A percentile compares a stretch with the other conserved stretches of the same genome.
These are phyloP conservation scores for Illadopsis cleaveri DNA, from an alignment of 2,113 vertebrate species.

Conservation along the genomic window DNA sequence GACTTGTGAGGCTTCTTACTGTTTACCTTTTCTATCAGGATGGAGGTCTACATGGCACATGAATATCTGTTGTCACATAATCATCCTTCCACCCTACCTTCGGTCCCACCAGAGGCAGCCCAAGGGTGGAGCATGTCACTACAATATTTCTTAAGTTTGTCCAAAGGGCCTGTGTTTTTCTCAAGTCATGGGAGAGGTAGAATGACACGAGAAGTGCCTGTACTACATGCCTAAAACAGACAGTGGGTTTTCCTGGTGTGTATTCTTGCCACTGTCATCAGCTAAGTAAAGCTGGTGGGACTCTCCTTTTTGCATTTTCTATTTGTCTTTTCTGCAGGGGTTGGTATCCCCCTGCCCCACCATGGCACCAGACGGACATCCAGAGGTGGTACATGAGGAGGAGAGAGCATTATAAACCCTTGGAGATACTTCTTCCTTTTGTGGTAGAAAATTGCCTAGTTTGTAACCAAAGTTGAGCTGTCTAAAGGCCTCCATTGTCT, in stretches of 20 bases:
- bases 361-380: fast-evolving
- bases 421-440: neutral
- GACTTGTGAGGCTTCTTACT: neutral
- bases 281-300: neutral
- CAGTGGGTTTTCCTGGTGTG: neutral
- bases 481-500: neutral
- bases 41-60: neutral
- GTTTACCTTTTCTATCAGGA: neutral
- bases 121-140: neutral
- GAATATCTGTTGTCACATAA: neutral
- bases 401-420: neutral
- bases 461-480: neutral
- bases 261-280: neutral
- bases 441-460: neutral
- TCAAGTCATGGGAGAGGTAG: neutral
- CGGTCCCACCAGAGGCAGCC: fast-evolving
- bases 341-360: neutral
- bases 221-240: neutral
- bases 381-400: neutral
- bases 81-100: neutral
- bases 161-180: neutral
- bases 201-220: neutral
- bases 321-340: neutral
- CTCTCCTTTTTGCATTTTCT: neutral
- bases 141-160: neutral